Evolutionary conservation across 2,888 invertebrate genomes (phyloP), one percentile per base, ranked within the genome.

Genomic region (Antheraea yamamai): DNA sequence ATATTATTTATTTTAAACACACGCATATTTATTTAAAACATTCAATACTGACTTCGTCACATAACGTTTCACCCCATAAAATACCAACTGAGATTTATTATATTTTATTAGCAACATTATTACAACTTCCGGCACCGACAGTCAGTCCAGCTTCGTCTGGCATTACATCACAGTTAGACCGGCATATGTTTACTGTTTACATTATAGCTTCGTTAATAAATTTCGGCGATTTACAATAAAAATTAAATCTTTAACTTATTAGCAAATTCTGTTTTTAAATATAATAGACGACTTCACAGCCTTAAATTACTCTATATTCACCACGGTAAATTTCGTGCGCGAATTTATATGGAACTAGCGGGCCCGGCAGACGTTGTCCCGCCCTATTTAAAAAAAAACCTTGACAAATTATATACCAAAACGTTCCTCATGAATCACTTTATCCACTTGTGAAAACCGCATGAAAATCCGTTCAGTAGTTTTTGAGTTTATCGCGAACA

Each of bases 41-140:
- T 72, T 52, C 23, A 73, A 12, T n/a, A n/a, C 20, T 35, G 73
- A 55, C 61, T 61, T 73, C 35, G 61, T 73, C 55, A 61, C 39
- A 55, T 70, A n/a, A 70, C 35, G 12, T 70, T 47, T 47, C 47
- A 12, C 47, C 47, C 47, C 47, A 47, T 47, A 47, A 47, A 16
- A n/a, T 10, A 26, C 20, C 70, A 3, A 70, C 80, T 79, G 75
- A 83, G 81, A 82, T 82, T 83, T 61, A 39, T 70, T 80, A 81
- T 84, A 81, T 84, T 66, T 81, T 82, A 82, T 81, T 80, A 79
- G 78, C 80, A 78, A 76, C 82, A 79, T 81, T 82, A 79, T 82
- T 81, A 83, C 76, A 80, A 81, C 83, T 86, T 87, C 88, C 87
- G 82, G 74, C 78, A 80, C 76, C 73, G 77, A 76, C 79, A 81